phyloP scores from a whole-genome alignment of 2,888 invertebrate species.

The Cepaea hortensis region DNA sequence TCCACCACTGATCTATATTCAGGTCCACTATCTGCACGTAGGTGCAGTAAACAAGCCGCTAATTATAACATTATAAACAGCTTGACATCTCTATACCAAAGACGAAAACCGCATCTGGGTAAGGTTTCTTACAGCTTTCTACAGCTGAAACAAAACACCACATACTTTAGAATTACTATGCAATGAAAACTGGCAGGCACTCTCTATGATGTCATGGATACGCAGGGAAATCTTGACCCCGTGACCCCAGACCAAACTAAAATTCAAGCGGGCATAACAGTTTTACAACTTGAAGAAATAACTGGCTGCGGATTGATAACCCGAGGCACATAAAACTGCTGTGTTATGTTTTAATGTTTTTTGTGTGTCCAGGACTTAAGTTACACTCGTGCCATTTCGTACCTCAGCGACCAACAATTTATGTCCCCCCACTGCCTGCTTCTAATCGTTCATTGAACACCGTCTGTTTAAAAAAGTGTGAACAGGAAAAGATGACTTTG shows the following conservation, averaged over 20 bases:
- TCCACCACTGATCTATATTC: too few species aligned
- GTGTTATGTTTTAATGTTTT: not conserved
- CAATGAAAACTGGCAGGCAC: not conserved
- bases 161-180: not conserved
- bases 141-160: not conserved
- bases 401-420: not conserved
- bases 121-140: too few species aligned
- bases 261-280: not conserved
- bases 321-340: not conserved
- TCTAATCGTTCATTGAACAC: too few species aligned
- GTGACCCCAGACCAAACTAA: not conserved
- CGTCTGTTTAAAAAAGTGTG: too few species aligned
- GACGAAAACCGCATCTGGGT: too few species aligned
- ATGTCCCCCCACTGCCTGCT: too few species aligned
- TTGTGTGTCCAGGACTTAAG: not conserved
- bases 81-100: too few species aligned
- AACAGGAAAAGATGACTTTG: too few species aligned
- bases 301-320: not conserved
- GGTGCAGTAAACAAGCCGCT: too few species aligned
- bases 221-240: not conserved
- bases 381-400: not conserved
- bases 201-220: constrained; percentile 10
- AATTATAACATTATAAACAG: too few species aligned
- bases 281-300: not conserved
- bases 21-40: too few species aligned